Conservation (phyloP, 2,888 invertebrate species). For the Phortica okadai region DNA sequence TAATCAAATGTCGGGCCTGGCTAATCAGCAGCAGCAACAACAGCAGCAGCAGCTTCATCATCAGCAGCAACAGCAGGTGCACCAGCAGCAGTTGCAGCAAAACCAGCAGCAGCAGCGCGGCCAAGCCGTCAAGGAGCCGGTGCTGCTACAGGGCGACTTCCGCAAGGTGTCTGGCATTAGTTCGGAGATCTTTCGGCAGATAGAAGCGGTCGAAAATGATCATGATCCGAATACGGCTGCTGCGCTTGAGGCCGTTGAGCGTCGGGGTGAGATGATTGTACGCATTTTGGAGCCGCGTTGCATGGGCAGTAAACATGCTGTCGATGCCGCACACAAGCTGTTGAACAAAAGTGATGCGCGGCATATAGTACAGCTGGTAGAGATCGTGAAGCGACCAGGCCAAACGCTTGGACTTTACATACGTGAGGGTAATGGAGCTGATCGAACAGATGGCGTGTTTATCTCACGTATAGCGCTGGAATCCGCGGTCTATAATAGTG, state of each 20-base stretch:
- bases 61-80: conserved; percentile 69
- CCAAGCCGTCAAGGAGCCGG: conserved; percentile 79
- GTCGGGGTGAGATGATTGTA: conserved; percentile 96
- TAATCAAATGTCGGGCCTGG: conserved; percentile 78
- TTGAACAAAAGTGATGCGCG: conserved; percentile 80
- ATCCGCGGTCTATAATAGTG: conserved; percentile 97
- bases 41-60: conserved; percentile 76
- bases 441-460: conserved; percentile 96
- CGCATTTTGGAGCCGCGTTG: conserved; percentile 91
- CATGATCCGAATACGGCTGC: conserved; percentile 95
- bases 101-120: conserved; percentile 65
- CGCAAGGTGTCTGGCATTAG: conserved; percentile 97
- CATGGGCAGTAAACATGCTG: conserved; percentile 90
- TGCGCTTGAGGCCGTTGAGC: conserved; percentile 93
- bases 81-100: conserved; percentile 77
- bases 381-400: conserved; percentile 98
- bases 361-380: conserved; percentile 91
- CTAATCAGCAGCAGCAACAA: conserved; percentile 71
- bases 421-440: conserved; percentile 98
- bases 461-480: conserved; percentile 96
- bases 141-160: conserved; percentile 94
- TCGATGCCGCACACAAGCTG: conserved; percentile 92
- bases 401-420: conserved; percentile 99
- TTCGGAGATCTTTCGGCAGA: conserved; percentile 97
- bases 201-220: conserved; percentile 97